A percentile compares a stretch with the other conserved stretches of the same genome.
Evolutionary conservation across 2,888 invertebrate species (phyloP).

Genomic region (Neoitamus cyanurus): DNA sequence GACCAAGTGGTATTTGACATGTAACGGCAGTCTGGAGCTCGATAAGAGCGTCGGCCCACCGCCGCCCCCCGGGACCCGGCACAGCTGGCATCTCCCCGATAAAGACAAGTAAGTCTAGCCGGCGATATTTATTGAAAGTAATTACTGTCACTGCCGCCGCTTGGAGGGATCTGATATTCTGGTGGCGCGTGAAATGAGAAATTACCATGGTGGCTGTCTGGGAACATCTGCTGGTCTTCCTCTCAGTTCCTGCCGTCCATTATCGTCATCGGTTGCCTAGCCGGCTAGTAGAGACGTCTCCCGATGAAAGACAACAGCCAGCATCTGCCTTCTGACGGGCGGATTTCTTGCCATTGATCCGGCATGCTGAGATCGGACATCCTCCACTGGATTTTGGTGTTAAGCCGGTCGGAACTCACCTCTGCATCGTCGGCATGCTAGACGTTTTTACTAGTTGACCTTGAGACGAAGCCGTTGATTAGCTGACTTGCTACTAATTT

Average conservation of each 20-base stretch:
- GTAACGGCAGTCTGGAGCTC: neutral
- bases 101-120: slow-evolving; percentile 27
- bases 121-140: neutral
- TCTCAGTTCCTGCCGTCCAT: neutral
- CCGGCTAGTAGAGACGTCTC: neutral
- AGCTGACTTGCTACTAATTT: neutral
- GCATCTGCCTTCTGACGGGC: neutral
- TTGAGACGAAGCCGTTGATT: neutral
- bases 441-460: neutral
- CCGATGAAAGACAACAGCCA: neutral
- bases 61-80: neutral
- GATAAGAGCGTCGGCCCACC: neutral
- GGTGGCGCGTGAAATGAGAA: neutral
- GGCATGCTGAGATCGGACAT: neutral
- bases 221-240: neutral
- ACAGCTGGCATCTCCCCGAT: slow-evolving; percentile 40
- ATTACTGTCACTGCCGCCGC: neutral
- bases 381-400: neutral
- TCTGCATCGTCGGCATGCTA: neutral
- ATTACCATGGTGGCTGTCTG: neutral
- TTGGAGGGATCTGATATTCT: neutral
- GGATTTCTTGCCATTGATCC: neutral
- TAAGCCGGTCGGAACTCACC: neutral
- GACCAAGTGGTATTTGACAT: slow-evolving; percentile 26
- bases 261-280: neutral